Evolutionary conservation across 2,113 vertebrate genomes (phyloP).

Genomic region (rabbit (Oryctolagus cuniculus)): DNA sequence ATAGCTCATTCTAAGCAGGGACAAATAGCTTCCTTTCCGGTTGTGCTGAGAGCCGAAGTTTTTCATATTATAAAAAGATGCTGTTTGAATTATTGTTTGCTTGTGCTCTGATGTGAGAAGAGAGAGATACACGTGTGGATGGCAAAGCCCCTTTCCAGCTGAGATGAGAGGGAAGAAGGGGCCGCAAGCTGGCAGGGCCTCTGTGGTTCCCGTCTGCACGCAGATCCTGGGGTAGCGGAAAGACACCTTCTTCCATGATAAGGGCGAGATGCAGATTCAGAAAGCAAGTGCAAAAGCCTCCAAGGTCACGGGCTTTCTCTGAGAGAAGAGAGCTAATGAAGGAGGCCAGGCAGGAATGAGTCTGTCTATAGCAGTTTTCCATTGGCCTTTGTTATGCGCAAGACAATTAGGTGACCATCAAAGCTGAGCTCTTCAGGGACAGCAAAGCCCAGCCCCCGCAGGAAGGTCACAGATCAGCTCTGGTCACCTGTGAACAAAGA

Average conservation of each 20-base stretch:
- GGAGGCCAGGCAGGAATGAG: constrained; percentile 58
- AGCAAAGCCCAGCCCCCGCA: background rate
- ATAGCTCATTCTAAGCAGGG: constrained; percentile 30
- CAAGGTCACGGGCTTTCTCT: constrained; percentile 66
- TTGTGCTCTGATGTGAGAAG: constrained; percentile 71
- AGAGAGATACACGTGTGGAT: background rate
- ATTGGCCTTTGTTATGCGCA: constrained; percentile 24
- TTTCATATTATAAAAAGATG: constrained; percentile 65
- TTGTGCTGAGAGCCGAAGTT: constrained; percentile 55
- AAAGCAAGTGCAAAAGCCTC: constrained; percentile 21
- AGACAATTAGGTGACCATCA: background rate
- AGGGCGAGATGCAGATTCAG: background rate
- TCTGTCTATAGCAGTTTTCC: constrained; percentile 66
- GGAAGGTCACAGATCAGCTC: constrained; percentile 57
- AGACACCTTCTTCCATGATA: constrained; percentile 63
- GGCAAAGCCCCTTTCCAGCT: constrained; percentile 67
- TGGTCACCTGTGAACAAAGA: background rate
- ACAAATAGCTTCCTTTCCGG: constrained; percentile 72
- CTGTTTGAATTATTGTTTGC: constrained; percentile 69
- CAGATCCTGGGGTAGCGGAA: constrained; percentile 45
- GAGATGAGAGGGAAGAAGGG: constrained; percentile 56
- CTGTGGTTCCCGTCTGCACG: constrained; percentile 61
- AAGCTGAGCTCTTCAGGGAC: constrained; percentile 68
- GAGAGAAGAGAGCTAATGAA: constrained; percentile 56
- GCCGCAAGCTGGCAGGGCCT: constrained; percentile 66